A percentile compares a stretch with the other conserved stretches of the same genome.
Conservation (phyloP, 2,113 vertebrate species). For the Podocnemis expansa region DNA sequence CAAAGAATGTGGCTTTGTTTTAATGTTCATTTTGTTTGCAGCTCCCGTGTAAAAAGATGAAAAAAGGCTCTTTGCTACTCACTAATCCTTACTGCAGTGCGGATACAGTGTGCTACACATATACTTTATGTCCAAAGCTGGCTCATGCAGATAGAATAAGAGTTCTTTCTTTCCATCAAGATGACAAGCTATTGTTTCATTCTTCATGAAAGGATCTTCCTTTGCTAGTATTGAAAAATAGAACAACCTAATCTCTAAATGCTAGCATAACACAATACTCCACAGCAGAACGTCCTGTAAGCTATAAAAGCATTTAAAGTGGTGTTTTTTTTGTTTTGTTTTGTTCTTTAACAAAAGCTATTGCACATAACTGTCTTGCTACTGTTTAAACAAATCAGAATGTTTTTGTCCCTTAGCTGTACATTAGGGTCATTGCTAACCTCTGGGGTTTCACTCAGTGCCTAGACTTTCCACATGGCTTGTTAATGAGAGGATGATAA, state of each 20-base stretch:
- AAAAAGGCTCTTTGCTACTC: background rate
- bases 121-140: background rate
- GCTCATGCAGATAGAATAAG: conserved; percentile 3
- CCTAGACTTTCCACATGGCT: background rate
- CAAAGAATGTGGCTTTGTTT: background rate
- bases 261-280: background rate
- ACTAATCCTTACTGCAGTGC: background rate
- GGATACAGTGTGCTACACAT: background rate
- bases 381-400: background rate
- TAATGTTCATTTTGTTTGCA: background rate
- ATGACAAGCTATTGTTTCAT: background rate
- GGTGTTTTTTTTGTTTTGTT: no score
- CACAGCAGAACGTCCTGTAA: background rate
- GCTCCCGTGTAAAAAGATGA: background rate
- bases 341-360: background rate
- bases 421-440: background rate
- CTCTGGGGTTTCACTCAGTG: background rate
- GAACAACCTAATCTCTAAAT: background rate
- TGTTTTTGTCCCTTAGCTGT: fast-evolving
- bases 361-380: background rate
- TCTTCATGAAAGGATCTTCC: background rate
- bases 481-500: background rate
- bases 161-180: conserved; percentile 5
- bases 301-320: background rate
- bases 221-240: background rate